Evolutionary conservation across 2,113 vertebrate species (phyloP), one percentile per base, ranked within the genome.

Genomic region (Etheostoma cragini): DNA sequence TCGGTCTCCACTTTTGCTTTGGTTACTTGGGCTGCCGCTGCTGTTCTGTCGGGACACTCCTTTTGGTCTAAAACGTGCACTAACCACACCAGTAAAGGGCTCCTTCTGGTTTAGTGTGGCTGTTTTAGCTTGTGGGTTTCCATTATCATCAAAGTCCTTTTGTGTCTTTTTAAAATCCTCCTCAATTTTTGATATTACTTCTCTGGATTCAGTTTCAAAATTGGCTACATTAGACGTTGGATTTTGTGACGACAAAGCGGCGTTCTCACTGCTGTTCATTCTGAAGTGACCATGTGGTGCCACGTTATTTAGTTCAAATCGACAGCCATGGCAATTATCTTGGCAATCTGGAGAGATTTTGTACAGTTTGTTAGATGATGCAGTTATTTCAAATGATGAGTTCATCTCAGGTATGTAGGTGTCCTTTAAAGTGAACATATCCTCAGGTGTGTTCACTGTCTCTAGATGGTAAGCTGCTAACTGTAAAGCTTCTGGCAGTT

Each of bases 61-160:
- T 80, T 90, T 93, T 0, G 93, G 92, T 52, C 90, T 87, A 3
- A 92, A 80, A 53, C 92, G 91, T 19, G 92, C 91, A 22, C 93
- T 94, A 21, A 89, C 88, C 13, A 91, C 89, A 16, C 83, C 76
- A 13, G 88, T 54, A 49, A 86, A 87, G 1, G 79, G 17, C 17
- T 74, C 87, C 0, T 16, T 53, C 61, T 65, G 86, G 42, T 62
- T 24, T 0, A 8, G 33, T 7, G 46, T 49, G 19, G 16, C 60
- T 5, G 15, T 30, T 72, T 78, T 62, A 30, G 50, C 66, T 30
- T 75, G 54, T 4, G 46, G 76, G 38, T 94, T 94, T 11, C 91
- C 91, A 1, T 94, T 94, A 12, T 89, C 82, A 52, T 94, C 92
- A 83, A 72, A 35, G 57, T 80, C 63, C 14, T 53, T 76, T 45